phyloP scores from a whole-genome alignment of 1,140 invertebrate species.

The Hetaerina americana region DNA sequence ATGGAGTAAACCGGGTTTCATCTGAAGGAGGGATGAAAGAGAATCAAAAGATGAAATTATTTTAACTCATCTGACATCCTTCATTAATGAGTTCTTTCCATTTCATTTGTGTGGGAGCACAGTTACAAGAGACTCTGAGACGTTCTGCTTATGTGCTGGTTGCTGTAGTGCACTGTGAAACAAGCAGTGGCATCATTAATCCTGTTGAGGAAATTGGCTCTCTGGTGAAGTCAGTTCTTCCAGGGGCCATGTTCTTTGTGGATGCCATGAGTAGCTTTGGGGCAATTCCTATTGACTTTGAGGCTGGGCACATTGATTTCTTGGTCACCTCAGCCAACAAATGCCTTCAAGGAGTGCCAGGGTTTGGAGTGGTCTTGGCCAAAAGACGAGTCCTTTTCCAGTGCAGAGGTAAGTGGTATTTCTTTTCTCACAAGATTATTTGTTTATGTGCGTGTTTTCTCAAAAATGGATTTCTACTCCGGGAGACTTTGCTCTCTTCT shows the following conservation, averaged over 20 bases:
- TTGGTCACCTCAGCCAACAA: conserved; percentile 39
- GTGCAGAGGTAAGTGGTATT: conserved; percentile 33
- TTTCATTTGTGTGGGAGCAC: too few relatives aligned
- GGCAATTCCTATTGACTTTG: conserved; percentile 30
- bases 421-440: too few relatives aligned
- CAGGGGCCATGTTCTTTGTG: conserved; percentile 30
- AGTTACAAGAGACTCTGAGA: too few relatives aligned
- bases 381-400: conserved; percentile 23
- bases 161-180: conserved; percentile 35
- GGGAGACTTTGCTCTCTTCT: too few relatives aligned
- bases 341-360: conserved; percentile 36
- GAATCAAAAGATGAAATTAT: too few relatives aligned
- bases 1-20: too few relatives aligned
- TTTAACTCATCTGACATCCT: too few relatives aligned
- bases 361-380: conserved; percentile 35
- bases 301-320: conserved; percentile 25
- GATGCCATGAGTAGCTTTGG: conserved; percentile 43
- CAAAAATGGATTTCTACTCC: too few relatives aligned
- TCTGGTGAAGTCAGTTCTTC: conserved; percentile 24
- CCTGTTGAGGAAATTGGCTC: conserved; percentile 30
- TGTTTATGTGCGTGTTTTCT: too few relatives aligned
- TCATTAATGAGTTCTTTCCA: too few relatives aligned
- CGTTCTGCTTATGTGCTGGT: neutral
- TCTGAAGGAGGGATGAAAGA: too few relatives aligned
- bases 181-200: conserved; percentile 35